These are phyloP conservation scores for Steinernema feltiae DNA, from an alignment of 1,140 invertebrate genomes.

Conservation along the genomic window DNA sequence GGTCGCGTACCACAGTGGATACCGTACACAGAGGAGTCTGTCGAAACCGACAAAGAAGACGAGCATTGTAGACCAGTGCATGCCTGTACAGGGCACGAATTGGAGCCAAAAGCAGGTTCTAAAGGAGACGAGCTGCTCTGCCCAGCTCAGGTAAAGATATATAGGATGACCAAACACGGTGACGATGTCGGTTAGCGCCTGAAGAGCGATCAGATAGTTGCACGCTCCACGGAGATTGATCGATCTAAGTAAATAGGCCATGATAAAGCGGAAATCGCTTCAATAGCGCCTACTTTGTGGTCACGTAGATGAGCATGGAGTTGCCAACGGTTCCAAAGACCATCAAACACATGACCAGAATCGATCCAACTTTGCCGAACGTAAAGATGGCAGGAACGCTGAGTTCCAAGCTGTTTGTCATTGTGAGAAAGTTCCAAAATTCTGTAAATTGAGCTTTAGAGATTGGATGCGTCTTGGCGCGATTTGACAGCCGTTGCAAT, in stretches of 20 bases:
- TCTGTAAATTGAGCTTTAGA: too few species aligned
- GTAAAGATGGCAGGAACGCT: too few species aligned
- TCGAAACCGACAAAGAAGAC: too few species aligned
- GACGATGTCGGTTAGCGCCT: background rate
- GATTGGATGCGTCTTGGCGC: too few species aligned
- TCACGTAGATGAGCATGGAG: background rate
- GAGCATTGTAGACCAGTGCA: too few species aligned
- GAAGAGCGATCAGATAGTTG: background rate
- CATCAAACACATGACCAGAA: background rate
- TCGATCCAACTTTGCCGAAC: background rate
- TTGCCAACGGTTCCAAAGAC: background rate
- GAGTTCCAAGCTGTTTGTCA: too few species aligned
- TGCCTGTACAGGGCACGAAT: too few species aligned
- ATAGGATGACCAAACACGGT: background rate
- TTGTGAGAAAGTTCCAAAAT: too few species aligned
- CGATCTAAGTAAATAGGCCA: background rate
- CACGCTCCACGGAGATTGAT: too few species aligned
- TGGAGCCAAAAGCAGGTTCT: too few species aligned
- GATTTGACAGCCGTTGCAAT: too few species aligned
- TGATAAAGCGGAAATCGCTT: background rate
- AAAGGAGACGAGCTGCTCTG: background rate
- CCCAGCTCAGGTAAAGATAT: background rate
- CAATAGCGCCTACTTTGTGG: background rate
- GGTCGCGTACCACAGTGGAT: background rate
- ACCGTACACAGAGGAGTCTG: background rate